Conservation (phyloP, 2,888 invertebrate species). For the Caenorhabditis becei region DNA sequence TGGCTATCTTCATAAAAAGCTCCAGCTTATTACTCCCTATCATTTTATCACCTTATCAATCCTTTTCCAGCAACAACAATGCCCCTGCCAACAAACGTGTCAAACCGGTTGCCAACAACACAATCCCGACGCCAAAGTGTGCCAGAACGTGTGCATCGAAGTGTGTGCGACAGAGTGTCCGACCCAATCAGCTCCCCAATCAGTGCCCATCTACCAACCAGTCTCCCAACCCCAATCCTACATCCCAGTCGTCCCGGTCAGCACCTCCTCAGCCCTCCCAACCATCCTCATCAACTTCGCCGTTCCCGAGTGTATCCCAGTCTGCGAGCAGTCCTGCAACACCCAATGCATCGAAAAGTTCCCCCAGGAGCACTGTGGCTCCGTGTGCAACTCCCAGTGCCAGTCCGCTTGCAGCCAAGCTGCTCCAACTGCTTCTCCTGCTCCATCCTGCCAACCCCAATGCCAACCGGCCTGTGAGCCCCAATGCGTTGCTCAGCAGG, state of each 20-base stretch:
- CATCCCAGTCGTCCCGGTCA: constrained; percentile 55
- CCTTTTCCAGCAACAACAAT: constrained; percentile 60
- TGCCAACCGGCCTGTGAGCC: constrained; percentile 67
- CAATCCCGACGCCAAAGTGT: constrained; percentile 59
- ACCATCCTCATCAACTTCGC: constrained; percentile 64
- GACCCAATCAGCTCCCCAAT: neutral
- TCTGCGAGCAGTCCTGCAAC: constrained; percentile 71
- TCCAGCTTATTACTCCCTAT: no score
- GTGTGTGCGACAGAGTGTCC: constrained; percentile 67
- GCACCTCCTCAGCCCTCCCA: constrained; percentile 2
- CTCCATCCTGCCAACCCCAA: constrained; percentile 45
- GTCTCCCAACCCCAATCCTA: constrained; percentile 38
- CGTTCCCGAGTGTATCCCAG: constrained; percentile 69
- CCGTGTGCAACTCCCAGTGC: constrained; percentile 62
- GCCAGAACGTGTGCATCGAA: constrained; percentile 64
- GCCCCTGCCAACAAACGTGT: constrained; percentile 67
- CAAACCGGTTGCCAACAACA: constrained; percentile 66
- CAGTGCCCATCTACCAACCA: constrained; percentile 36
- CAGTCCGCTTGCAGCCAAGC: constrained; percentile 60
- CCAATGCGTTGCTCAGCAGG: constrained; percentile 55
- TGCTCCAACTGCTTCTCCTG: constrained; percentile 23
- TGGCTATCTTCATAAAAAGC: no score
- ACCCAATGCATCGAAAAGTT: constrained; percentile 69
- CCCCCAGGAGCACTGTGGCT: constrained; percentile 70
- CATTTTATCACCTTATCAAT: no score